Conservation (phyloP, 2,113 vertebrate genomes). For the Carlito syrichta region DNA sequence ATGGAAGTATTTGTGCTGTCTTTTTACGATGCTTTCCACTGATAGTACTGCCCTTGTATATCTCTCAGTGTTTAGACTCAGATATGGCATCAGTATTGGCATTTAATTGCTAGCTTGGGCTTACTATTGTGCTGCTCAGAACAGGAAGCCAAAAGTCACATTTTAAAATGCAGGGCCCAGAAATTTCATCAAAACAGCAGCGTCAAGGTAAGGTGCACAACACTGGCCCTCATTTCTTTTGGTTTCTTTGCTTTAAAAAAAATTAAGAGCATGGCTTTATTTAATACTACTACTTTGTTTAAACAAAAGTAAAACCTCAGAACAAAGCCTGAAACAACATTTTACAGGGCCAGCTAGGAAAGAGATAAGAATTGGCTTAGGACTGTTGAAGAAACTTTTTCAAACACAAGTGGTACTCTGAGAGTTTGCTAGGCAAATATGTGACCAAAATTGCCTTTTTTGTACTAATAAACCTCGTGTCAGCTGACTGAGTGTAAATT, state of each 20-base stretch:
- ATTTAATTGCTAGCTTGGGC: background rate
- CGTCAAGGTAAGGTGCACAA: background rate
- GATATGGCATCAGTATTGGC: background rate
- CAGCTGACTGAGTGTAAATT: background rate
- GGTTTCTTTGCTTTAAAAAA: slow-evolving; percentile 33
- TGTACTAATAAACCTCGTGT: background rate
- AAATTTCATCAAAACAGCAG: slow-evolving; percentile 31
- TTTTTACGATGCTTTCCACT: background rate
- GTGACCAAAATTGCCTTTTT: slow-evolving; percentile 11
- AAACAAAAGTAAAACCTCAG: slow-evolving; percentile 28
- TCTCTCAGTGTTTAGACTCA: slow-evolving; percentile 14
- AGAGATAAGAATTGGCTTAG: slow-evolving; percentile 15
- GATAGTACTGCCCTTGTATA: background rate
- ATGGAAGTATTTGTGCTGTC: background rate
- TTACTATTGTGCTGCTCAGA: background rate
- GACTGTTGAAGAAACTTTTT: slow-evolving; percentile 39
- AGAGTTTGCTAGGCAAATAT: slow-evolving; percentile 39
- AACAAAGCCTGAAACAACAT: background rate
- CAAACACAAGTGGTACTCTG: background rate
- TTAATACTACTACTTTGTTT: background rate
- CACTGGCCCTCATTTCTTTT: slow-evolving; percentile 27
- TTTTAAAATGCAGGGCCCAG: slow-evolving; percentile 37
- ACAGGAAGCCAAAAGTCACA: background rate
- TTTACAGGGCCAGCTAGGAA: background rate
- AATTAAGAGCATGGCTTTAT: background rate